Conservation (phyloP, 2,888 invertebrate genomes). For the Mythimna ferrago region DNA sequence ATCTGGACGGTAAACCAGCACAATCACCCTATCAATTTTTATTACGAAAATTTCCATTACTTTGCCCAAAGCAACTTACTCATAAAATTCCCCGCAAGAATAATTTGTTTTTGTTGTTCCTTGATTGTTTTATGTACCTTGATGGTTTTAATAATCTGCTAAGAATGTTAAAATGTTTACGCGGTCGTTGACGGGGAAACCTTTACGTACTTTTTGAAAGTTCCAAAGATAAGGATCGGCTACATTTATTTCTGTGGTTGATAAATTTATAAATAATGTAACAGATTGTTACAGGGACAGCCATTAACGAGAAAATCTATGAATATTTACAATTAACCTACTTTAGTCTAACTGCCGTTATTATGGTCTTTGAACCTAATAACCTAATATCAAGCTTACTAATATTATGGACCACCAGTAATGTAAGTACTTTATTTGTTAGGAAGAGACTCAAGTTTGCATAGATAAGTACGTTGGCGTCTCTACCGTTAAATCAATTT, state of each 20-base stretch:
- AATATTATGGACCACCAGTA: conserved; percentile 4
- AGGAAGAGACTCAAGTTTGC: not conserved
- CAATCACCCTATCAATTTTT: not conserved
- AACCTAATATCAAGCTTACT: not conserved
- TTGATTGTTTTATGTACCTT: conserved; percentile 19
- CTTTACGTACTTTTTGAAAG: conserved; percentile 12
- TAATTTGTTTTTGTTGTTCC: conserved; percentile 27
- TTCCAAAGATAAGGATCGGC: not conserved
- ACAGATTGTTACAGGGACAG: not conserved
- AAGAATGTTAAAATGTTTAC: conserved; percentile 29
- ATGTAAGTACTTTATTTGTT: not conserved
- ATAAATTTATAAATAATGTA: conserved; percentile 1
- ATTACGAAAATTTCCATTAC: not conserved
- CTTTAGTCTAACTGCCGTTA: not conserved
- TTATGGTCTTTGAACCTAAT: not conserved
- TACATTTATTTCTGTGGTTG: not conserved
- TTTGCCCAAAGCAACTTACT: conserved; percentile 17
- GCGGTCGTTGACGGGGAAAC: conserved; percentile 26
- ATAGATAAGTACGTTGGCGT: not conserved
- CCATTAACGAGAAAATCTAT: not conserved
- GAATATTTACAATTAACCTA: not conserved
- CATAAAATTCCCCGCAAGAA: conserved; percentile 22
- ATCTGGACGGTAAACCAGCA: too few relatives aligned
- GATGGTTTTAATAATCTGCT: conserved; percentile 24
- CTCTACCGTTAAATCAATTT: not conserved